Evolutionary conservation across 2,113 vertebrate species (phyloP).

Genomic region (Eulacestoma nigropectus): DNA sequence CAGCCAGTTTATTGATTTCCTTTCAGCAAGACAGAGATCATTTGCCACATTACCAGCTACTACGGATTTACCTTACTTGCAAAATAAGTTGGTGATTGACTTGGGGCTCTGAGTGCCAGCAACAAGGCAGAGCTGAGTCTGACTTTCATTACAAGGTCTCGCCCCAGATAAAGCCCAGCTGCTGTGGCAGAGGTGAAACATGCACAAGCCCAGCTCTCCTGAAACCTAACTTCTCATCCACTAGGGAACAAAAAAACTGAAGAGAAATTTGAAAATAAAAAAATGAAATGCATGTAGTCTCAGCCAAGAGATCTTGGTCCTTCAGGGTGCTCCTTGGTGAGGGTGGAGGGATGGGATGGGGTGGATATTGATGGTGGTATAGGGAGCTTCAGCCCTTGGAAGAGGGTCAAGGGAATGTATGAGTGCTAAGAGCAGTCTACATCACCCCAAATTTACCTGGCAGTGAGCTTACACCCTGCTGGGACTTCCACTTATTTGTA

Average conservation of each 20-base stretch:
- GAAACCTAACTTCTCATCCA: not conserved
- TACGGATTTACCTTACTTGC: not conserved
- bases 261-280: not conserved
- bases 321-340: not conserved
- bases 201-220: not conserved
- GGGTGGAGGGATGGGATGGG: not conserved
- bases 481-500: not conserved
- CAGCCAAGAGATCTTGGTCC: not conserved
- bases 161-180: not conserved
- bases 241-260: not conserved
- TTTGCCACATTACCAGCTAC: not conserved
- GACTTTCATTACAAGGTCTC: not conserved
- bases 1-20: not conserved
- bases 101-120: not conserved
- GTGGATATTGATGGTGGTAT: accelerated
- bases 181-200: not conserved
- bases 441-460: not conserved
- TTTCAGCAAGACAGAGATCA: not conserved
- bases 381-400: not conserved
- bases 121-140: not conserved
- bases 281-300: not conserved
- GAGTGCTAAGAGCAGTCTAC: not conserved
- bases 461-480: accelerated
- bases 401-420: not conserved
- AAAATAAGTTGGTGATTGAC: not conserved